A percentile compares a stretch with the other conserved stretches of the same genome.
Evolutionary conservation across 1,140 invertebrate genomes (phyloP).

Genomic region (Prorops nasuta): DNA sequence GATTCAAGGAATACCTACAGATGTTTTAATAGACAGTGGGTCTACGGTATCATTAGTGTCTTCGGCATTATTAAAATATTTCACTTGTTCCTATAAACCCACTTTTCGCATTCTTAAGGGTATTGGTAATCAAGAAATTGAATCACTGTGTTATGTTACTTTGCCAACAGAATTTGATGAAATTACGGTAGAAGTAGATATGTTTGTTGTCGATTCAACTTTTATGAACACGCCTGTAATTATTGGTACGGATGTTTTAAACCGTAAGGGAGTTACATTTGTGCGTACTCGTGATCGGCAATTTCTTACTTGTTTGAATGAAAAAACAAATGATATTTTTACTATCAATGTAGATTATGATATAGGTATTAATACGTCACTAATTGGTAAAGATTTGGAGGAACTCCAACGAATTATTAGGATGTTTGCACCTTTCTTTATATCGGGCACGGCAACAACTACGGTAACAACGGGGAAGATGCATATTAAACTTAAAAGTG

Average conservation of each 20-base stretch:
- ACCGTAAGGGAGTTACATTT: too few relatives aligned
- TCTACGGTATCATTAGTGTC: background rate
- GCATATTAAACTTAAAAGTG: background rate
- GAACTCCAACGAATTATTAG: background rate
- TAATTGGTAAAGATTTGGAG: background rate
- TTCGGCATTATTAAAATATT: background rate
- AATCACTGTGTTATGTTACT: background rate
- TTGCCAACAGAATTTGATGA: background rate
- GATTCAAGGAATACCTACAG: background rate
- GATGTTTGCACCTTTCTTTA: background rate
- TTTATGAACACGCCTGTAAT: too few relatives aligned
- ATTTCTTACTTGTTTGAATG: too few relatives aligned
- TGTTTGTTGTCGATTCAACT: too few relatives aligned
- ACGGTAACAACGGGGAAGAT: background rate
- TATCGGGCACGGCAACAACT: background rate
- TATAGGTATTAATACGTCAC: background rate
- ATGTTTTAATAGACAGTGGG: background rate
- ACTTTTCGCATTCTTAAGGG: background rate
- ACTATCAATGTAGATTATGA: background rate
- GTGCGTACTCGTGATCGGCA: background rate
- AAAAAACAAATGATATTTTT: background rate
- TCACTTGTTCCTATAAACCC: background rate
- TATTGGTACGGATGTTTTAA: too few relatives aligned
- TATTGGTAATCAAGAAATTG: background rate
- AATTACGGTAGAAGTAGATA: background rate